Evolutionary conservation across 2,888 invertebrate species (phyloP), one percentile per base, ranked within the genome.

Genomic region (Imbricaverruca yamaguchii): DNA sequence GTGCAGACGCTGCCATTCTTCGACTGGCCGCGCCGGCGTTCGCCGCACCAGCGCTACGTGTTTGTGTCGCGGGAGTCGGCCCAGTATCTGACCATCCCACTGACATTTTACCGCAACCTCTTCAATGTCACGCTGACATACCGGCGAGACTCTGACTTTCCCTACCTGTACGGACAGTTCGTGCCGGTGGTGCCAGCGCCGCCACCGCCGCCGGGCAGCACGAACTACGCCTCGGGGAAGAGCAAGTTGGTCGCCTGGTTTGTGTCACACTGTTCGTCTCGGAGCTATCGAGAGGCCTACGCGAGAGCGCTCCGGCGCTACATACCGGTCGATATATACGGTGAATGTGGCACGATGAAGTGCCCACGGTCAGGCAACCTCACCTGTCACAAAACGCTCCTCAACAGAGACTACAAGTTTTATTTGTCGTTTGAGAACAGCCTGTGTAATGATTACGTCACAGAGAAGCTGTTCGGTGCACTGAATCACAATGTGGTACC

Each of bases 351-450:
- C 21, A 57, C 63, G 1, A 80, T 82, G 6, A 80, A 81, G 12
- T 84, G 83, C 67, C 80, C 80, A 1, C 23, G 82, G 9, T 39
- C 25, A 18, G 78, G 8, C 10, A 80, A 81, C 61, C 65, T 65
- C 18, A 55, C 23, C 2, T 59, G 79, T 11, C 81, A 81, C 80
- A 79, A 81, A 3, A 53, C 23, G 9, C 57, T 74, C 56, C 21
- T 84, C 12, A 81, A 82, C 21, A 82, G 81, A 21, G 77, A 82
- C 4, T 86, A 86, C 82, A 84, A 84, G 67, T 86, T 85, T 80
- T 85, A 85, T 81, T 81, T 86, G 18, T 83, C 85, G 0, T 85
- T 85, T 74, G 86, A 86, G 83, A 86, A 86, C 82, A 84, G 84
- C 6, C 74, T 85, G 2, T 86, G 86, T 81, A 81, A 81, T 13